Base-by-base conservation (phyloP, 2,113 vertebrate genomes). In the Cyprinus carpio region DNA sequence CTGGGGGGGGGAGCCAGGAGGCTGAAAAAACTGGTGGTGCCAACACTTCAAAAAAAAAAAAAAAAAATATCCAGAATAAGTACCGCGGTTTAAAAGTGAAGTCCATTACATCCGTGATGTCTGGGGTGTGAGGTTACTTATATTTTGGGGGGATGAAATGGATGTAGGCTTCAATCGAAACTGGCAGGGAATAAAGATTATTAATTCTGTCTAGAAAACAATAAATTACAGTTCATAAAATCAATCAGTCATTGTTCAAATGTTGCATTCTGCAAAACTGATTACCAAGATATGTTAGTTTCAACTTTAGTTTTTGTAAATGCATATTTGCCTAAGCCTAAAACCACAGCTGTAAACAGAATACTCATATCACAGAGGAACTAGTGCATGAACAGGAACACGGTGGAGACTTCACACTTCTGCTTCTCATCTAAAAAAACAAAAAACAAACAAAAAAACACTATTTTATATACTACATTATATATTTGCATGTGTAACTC, bases 121-220 rank as follows among this genome's bases (percentile, higher is more conserved):
- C 25, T 54, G 74, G 40, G 69, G 10, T 72, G 23, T n/a, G 23
- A 29, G 29, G 4, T 78, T 78, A 78, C 51, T 2, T 23, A 56
- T 2, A 56, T 6, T n/a, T 12, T 5, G n/a, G n/a, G n/a, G n/a
- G 54, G 13, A 13, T 34, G 20, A 37, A 0, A 8, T 3, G 0
- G 29, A 6, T 10, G 3, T 0, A 18, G 1, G 20, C 0, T 58
- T n/a, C 1, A 6, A n/a, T n/a, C 2, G 0, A n/a, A n/a, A 1
- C 29, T 58, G 11, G 29, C 29, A 40, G 0, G 6, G 16, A 10
- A n/a, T n/a, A n/a, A n/a, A n/a, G n/a, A n/a, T n/a, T n/a, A n/a
- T n/a, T 16, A n/a, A 79, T 40, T 9, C 0, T 40, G 0, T 37
- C 76, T 79, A 25, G 6, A 37, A 40, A 62, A 79, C 6, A 79